phyloP scores from a whole-genome alignment of 1,140 invertebrate genomes.

The Drosophila pseudoobscura region DNA sequence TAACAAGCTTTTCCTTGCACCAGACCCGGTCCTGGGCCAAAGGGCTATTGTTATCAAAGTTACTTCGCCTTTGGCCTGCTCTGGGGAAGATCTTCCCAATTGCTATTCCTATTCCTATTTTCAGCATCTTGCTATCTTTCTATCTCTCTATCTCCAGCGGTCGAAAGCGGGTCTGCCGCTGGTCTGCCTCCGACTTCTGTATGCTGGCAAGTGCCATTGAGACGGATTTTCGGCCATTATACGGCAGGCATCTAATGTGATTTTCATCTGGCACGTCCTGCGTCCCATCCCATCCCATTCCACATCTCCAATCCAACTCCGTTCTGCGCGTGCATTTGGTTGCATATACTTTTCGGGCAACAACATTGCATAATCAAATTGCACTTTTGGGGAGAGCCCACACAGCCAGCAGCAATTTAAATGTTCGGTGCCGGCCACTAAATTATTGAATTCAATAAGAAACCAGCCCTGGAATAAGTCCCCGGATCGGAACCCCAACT shows the following conservation, averaged over 20 bases:
- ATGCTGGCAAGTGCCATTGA: constrained; percentile 72
- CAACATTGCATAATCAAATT: constrained; percentile 80
- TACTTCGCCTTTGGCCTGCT: constrained; percentile 58
- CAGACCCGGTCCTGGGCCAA: constrained; percentile 34
- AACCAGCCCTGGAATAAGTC: constrained; percentile 10
- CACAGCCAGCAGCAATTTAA: constrained; percentile 66
- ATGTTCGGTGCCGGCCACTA: constrained; percentile 71
- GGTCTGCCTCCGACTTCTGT: constrained; percentile 40
- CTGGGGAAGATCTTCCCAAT: constrained; percentile 40
- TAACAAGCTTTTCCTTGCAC: constrained; percentile 75
- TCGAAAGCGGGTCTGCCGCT: constrained; percentile 3
- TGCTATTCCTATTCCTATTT: not conserved
- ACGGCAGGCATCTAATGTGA: constrained; percentile 76
- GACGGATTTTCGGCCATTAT: constrained; percentile 79
- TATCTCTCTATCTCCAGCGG: constrained; percentile 5
- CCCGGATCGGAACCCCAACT: constrained; percentile 29
- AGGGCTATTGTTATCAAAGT: constrained; percentile 77
- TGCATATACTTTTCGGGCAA: constrained; percentile 47
- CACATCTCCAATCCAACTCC: not conserved
- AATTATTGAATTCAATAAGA: constrained; percentile 82
- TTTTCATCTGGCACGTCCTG: constrained; percentile 69
- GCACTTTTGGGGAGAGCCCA: constrained; percentile 62
- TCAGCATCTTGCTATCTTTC: not conserved
- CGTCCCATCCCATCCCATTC: constrained; percentile 19
- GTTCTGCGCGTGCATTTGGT: constrained; percentile 33